Evolutionary conservation across 2,888 invertebrate species (phyloP).

Genomic region (Ophion slaviceki): DNA sequence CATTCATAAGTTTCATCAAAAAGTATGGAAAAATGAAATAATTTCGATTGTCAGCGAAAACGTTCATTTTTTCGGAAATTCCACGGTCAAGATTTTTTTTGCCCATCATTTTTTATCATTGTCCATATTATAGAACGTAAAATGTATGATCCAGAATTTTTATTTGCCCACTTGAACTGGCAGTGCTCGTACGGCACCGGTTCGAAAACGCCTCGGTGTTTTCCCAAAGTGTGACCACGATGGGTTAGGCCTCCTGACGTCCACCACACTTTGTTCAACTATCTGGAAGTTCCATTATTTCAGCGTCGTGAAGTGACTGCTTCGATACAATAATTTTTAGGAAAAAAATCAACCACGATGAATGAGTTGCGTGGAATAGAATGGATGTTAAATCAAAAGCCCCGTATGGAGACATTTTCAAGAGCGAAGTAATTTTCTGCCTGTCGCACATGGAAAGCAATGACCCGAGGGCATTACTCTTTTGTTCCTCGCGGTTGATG

Average conservation of each 20-base stretch:
- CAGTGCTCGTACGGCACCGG: no score
- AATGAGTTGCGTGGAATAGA: background rate
- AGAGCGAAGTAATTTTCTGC: constrained; percentile 10
- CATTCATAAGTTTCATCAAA: no score
- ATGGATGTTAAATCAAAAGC: background rate
- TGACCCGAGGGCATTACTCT: constrained; percentile 18
- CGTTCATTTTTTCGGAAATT: no score
- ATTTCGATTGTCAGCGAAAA: no score
- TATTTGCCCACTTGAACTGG: no score
- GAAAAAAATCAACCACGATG: background rate
- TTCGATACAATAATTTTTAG: background rate
- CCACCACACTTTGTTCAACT: background rate
- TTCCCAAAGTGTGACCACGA: no score
- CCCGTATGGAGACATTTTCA: background rate
- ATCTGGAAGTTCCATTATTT: background rate
- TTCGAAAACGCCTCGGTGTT: no score
- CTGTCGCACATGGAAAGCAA: constrained; percentile 9
- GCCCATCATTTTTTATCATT: no score
- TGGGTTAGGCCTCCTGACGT: background rate
- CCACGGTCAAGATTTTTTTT: no score
- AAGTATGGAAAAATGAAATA: no score
- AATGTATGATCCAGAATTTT: no score
- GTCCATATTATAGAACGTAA: no score
- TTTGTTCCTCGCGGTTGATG: constrained; percentile 13
- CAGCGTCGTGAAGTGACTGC: background rate